Percentiles rank a stretch among this genome's conserved stretches.
Evolutionary conservation across 1,140 invertebrate genomes (phyloP).

Genomic region (Bombus turneri): DNA sequence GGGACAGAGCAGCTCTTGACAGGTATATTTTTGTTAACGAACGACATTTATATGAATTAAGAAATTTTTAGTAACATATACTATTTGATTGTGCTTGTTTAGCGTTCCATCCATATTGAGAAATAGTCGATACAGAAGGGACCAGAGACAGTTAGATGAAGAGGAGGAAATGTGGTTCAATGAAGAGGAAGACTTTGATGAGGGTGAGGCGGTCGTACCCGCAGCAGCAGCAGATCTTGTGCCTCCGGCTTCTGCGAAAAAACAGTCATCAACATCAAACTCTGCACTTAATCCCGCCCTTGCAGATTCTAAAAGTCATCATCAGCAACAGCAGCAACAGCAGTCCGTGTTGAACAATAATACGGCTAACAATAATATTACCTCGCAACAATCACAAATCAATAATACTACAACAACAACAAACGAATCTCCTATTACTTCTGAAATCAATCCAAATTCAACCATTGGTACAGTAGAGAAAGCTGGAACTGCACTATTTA

Average conservation of each 20-base stretch:
- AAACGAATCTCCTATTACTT: slow-evolving; percentile 75
- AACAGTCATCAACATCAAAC: slow-evolving; percentile 81
- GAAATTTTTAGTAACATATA: slow-evolving; percentile 9
- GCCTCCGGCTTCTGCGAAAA: slow-evolving; percentile 75
- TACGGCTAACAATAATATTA: slow-evolving; percentile 77
- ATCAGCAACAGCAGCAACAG: slow-evolving; percentile 75
- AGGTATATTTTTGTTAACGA: slow-evolving; percentile 81
- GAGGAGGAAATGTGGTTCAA: slow-evolving; percentile 99
- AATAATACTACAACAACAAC: slow-evolving; percentile 78
- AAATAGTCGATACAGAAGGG: slow-evolving; percentile 92
- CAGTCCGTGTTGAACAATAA: slow-evolving; percentile 82
- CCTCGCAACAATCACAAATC: slow-evolving; percentile 75
- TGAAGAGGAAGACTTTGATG: slow-evolving; percentile 97
- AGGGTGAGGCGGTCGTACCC: slow-evolving; percentile 87
- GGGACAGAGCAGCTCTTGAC: slow-evolving; percentile 89
- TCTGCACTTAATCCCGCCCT: slow-evolving; percentile 75
- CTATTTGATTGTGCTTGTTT: slow-evolving; percentile 22
- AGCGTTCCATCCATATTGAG: slow-evolving; percentile 90
- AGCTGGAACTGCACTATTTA: slow-evolving; percentile 83
- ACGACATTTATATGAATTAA: neutral
- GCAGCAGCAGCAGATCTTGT: slow-evolving; percentile 80
- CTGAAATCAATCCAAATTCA: slow-evolving; percentile 80
- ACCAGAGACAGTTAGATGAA: slow-evolving; percentile 96
- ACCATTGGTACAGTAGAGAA: slow-evolving; percentile 77
- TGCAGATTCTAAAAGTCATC: slow-evolving; percentile 76